Base-by-base conservation (phyloP, 2,113 vertebrate genomes). In the Heliornis fulica region DNA sequence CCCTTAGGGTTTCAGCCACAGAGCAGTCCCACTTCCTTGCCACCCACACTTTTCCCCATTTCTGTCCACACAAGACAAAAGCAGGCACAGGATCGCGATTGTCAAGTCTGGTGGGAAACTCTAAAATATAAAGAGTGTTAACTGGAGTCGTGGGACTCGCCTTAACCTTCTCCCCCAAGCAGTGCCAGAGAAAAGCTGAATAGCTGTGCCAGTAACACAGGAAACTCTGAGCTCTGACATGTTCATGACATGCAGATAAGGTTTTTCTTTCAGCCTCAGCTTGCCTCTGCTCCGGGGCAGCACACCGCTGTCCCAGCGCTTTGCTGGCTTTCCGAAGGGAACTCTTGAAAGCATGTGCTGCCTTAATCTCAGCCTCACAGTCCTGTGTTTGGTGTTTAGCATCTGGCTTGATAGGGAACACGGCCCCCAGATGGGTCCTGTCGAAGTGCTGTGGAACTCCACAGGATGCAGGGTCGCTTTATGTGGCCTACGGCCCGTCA, bases 41-140 rank as follows among this genome's bases (percentile, higher is more conserved):
- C 88, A 94, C 94, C 96, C 94, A 93, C 96, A 65, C 93, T 89
- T 83, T 91, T 90, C 45, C 85, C 78, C 70, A 31, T 53, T 77
- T 89, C 63, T 72, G 3, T 9, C 10, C 85, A 34, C 80, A 71
- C 68, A 68, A 51, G 61, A 87, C 83, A 76, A 78, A 94, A 71
- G 46, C 89, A 70, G 82, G 64, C 80, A 95, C 80, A 94, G 85
- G 86, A 78, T 81, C 92, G 38, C 80, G 50, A 81, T 90, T 95
- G 94, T 95, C 90, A 59, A 4, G 51, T 84, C 61, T 43, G 77
- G 53, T 94, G 95, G 87, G 96, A 94, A 91, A 91, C 86, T 90
- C 71, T 53, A 16, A 87, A 80, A 29, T 13, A 93, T 69, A 81
- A 70, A 83, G 82, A 38, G 36, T 54, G 32, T 64, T 86, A 92